Base-by-base conservation (phyloP, 1,140 invertebrate genomes). In the Sitobion miscanthi region DNA sequence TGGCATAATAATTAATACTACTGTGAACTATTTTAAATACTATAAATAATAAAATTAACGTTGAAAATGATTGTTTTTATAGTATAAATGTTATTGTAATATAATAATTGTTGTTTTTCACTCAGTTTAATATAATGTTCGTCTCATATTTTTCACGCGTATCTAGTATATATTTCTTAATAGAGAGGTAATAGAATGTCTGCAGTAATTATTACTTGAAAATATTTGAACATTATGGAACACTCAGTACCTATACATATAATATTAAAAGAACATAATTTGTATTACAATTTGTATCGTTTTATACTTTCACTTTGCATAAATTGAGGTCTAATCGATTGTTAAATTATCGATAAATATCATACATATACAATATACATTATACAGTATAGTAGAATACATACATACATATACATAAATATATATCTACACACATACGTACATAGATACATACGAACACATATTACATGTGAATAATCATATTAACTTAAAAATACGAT, bases 281-380 rank as follows among this genome's bases (percentile, higher is more conserved):
- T 25, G 25, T 90, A 69, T 90, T 90, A 57, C 35, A 49, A 57
- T 38, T 90, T 90, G 38, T 90, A 90, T 90, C 35, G 57, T 69
- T 90, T 90, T 69, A 52, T 52, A 90, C 89, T 90, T 90, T 90
- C 89, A 90, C 89, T 90, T 62, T 45, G 54, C 35, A 90, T 69
- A 90, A 45, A 90, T 42, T 62, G 52, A 69, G 25, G 89, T 90
- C 25, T 90, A 69, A 90, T 69, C 89, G 89, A 90, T 42, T 89
- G 49, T 89, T 52, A 47, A 87, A 20, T 87, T 87, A 20, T 38
- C 23, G 47, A 88, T 89, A 47, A 86, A 25, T 86, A 86, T 45
- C 83, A 25, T 42, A 69, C 14, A 69, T n/a, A 42, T 42, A 42
- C 2, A 42, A 69, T n/a, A 42, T 42, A 42, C 2, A 42, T 42